Evolutionary conservation across 2,113 vertebrate genomes (phyloP), one percentile per base, ranked within the genome.

Genomic region (Rana temporaria): DNA sequence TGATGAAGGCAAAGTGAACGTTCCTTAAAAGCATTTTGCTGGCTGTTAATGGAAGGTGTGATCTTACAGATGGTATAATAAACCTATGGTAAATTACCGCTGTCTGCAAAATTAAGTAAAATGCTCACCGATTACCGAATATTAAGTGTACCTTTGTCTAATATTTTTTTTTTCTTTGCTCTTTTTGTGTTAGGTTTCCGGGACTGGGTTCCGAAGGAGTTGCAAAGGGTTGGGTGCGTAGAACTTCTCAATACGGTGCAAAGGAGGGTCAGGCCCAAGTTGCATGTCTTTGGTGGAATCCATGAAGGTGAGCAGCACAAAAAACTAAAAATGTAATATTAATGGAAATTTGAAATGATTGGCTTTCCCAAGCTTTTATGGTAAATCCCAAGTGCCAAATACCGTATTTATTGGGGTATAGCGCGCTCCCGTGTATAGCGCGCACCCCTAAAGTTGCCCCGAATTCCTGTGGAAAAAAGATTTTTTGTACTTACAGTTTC

Each of bases 191-290:
- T 86, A 98, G 98, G 97, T 85, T 99, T 99, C 88, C 91, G 97
- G 89, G 98, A 99, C 92, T 99, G 98, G 98, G 98, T 99, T 86
- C 98, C 97, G 1, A 99, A 99, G 88, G 97, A 99, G 90, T 92
- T 99, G 71, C 98, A 99, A 88, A 93, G 98, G 85, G 97, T 99
- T 75, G 97, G 97, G 83, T 99, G 97, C 15, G 97, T 99, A 88
- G 97, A 99, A 89, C 95, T 99, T 88, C 89, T 99, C 85, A 99
- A 99, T 93, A 99, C 98, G 0, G 97, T 99, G 64, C 98, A 99
- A 91, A 96, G 97, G 88, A 90, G 97, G 85, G 97, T 99, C 1
- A 92, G 96, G 30, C 98, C 98, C 88, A 99, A 99, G 84, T 95
- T 99, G 16, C 98, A 99, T 0, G 96, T 96, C 75, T 99, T 98